Base-by-base conservation (phyloP, 2,113 vertebrate species). In the Neolamprologus caudopunctatus region DNA sequence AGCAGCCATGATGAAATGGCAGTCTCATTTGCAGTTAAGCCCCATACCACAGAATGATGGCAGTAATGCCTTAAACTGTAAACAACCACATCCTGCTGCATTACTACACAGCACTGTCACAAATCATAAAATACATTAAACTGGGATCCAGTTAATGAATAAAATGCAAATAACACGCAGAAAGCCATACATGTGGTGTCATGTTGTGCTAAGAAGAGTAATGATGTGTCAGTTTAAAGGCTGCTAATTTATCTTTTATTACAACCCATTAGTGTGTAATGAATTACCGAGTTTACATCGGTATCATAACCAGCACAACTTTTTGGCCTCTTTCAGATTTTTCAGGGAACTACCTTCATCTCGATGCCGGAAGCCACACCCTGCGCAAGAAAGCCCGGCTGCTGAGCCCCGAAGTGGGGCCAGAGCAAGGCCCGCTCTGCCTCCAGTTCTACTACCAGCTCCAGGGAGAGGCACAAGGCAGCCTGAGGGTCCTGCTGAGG, bases 381-480 rank as follows among this genome's bases (percentile, higher is more conserved):
- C 97, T 97, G 92, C 96, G 96, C 7, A 97, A 97, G 92, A 97
- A 96, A 7, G 98, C 97, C 2, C 94, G 98, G 4, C 97, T 99
- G 87, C 92, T 99, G 95, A 99, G 99, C 93, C 98, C 98, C 0
- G 91, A 95, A 3, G 96, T 99, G 84, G 96, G 95, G 73, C 96
- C 98, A 19, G 97, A 97, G 24, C 95, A 84, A 3, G 98, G 97
- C 2, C 97, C 97, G 0, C 97, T 98, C 85, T 99, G 99, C 94
- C 97, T 99, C 93, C 95, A 98, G 68, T 99, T 99, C 95, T 97
- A 96, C 93, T 99, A 99, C 94, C 97, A 97, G 83, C 97, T 97
- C 1, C 96, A 96, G 6, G 98, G 98, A 28, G 97, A 97, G 92
- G 97, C 94, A 0, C 97, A 96, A 85, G 97, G 97, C 24, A 97